Conservation (phyloP, 2,797 vertebrate species). For the Dryobates pubescens region DNA sequence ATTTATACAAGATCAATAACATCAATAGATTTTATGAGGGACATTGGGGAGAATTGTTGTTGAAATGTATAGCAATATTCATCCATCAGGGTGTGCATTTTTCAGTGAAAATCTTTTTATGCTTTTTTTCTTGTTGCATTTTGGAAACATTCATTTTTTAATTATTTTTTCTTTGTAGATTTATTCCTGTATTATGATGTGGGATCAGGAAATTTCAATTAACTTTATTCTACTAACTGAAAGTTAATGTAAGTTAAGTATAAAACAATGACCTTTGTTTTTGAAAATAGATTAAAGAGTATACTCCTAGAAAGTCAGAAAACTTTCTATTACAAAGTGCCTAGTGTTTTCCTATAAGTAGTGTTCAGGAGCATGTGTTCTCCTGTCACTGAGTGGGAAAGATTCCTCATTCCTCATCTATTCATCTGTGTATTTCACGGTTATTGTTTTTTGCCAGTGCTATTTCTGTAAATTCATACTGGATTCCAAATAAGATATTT, state of each 20-base stretch:
- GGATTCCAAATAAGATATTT: neutral
- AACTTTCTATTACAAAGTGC: neutral
- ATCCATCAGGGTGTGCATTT: neutral
- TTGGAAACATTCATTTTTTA: too few relatives aligned
- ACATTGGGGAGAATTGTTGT: neutral
- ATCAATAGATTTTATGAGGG: neutral
- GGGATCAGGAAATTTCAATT: neutral
- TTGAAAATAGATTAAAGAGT: neutral
- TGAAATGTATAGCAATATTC: neutral
- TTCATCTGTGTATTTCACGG: neutral
- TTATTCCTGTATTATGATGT: neutral
- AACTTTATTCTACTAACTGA: neutral
- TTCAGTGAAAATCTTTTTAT: neutral
- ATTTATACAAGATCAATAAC: neutral
- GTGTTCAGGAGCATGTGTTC: neutral
- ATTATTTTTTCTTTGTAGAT: neutral
- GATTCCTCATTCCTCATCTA: neutral
- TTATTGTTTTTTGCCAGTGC: neutral
- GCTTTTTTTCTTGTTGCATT: neutral
- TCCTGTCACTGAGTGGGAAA: accelerated
- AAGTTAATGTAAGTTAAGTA: neutral
- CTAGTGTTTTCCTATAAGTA: neutral
- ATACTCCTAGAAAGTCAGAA: neutral
- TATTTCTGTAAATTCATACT: neutral
- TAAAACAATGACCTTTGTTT: neutral